Percentiles rank a stretch among this genome's conserved stretches.
Evolutionary conservation across 2,797 vertebrate genomes (phyloP).

Genomic region (Acipenser transmontanus): DNA sequence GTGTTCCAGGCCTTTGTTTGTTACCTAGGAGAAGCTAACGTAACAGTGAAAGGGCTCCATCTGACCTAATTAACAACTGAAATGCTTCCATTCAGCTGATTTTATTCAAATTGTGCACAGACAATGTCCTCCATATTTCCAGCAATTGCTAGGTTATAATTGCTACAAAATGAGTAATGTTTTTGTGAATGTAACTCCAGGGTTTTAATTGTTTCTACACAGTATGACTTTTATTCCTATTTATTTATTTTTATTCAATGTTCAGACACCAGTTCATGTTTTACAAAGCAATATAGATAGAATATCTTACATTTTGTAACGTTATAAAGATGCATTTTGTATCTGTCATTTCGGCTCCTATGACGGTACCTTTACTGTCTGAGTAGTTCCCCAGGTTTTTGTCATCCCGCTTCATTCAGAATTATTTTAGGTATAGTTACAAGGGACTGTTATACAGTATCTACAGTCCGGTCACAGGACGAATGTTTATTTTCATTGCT

Average conservation of each 20-base stretch:
- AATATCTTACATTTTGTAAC: too few species aligned
- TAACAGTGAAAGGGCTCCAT: slow-evolving; percentile 33
- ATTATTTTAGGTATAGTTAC: too few species aligned
- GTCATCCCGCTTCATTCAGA: too few species aligned
- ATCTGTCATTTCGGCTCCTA: too few species aligned
- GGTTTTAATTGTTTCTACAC: neutral
- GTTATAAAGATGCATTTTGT: too few species aligned
- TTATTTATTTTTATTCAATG: neutral
- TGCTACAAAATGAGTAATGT: slow-evolving; percentile 2
- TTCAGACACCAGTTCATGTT: neutral
- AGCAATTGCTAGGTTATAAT: slow-evolving; percentile 17
- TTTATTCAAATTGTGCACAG: slow-evolving; percentile 34
- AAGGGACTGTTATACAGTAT: too few species aligned
- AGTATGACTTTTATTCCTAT: too few species aligned
- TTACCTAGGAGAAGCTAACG: slow-evolving; percentile 49
- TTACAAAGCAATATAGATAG: too few species aligned
- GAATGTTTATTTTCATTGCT: too few species aligned
- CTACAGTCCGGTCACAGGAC: too few species aligned
- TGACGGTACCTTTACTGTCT: too few species aligned
- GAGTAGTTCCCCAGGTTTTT: too few species aligned
- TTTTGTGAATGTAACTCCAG: neutral
- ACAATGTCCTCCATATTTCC: slow-evolving; percentile 15
- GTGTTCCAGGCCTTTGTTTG: slow-evolving; percentile 36
- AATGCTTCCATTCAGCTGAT: slow-evolving; percentile 33
- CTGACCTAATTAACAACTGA: slow-evolving; percentile 58